phyloP scores from a whole-genome alignment of 2,797 vertebrate species.

The Miichthys miiuy region DNA sequence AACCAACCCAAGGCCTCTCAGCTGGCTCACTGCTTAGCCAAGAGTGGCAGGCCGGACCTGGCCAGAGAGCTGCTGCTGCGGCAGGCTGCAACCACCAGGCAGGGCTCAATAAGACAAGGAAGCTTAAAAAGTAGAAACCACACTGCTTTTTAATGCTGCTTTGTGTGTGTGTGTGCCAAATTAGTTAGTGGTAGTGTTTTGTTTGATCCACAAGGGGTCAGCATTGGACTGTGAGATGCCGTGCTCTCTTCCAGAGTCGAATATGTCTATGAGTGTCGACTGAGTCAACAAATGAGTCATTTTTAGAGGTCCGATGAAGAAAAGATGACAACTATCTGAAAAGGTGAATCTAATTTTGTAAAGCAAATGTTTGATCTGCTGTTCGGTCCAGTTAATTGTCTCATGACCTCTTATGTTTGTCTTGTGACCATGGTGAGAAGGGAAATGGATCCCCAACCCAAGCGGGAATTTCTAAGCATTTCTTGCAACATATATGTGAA shows the following conservation, averaged over 20 bases:
- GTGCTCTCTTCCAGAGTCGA: fast-evolving
- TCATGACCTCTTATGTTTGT: neutral
- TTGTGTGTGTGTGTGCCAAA: neutral
- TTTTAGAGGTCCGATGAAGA: neutral
- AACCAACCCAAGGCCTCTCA: conserved; percentile 83
- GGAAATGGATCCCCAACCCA: neutral
- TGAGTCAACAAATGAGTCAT: fast-evolving
- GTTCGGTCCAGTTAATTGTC: neutral
- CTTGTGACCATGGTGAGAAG: neutral
- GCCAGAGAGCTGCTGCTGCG: conserved; percentile 84
- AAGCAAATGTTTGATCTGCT: neutral
- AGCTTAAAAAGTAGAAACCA: conserved; percentile 2
- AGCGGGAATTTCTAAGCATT: neutral
- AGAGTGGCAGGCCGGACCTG: conserved; percentile 88
- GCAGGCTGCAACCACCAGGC: conserved; percentile 62
- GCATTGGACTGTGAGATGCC: conserved; percentile 42
- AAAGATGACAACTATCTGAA: neutral
- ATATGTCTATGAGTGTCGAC: neutral
- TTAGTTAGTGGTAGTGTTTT: neutral
- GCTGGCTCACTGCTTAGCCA: conserved; percentile 85
- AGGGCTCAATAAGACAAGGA: conserved; percentile 6
- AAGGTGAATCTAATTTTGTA: neutral
- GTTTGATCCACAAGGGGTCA: conserved; percentile 66
- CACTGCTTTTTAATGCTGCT: neutral
- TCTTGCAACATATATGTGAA: neutral